Base-by-base conservation (phyloP, 2,113 vertebrate genomes). In the Trematocara marginatum region DNA sequence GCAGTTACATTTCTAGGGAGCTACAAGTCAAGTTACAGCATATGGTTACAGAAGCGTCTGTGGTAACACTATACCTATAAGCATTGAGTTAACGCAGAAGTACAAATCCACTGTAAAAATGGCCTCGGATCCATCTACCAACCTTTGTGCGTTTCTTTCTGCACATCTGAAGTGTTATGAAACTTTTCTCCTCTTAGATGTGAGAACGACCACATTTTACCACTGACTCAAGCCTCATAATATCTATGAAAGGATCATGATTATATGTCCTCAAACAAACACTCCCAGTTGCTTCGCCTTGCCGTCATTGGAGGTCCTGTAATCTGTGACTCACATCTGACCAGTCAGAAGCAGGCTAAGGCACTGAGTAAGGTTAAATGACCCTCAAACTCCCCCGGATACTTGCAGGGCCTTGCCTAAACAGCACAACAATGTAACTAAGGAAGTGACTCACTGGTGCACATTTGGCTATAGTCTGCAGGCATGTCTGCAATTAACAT, bases 361-460 rank as follows among this genome's bases (percentile, higher is more conserved):
- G 40, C 45, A 74, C 49, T 81, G 88, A 83, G 88, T 83, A 87
- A 91, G 2, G 29, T 52, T 3, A 35, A 80, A 16, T 59, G 89
- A 86, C 87, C 87, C 81, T 61, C 26, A 10, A 38, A 15, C 35
- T 49, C 61, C 29, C 40, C 85, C 34, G 23, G 85, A 85, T 81
- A 54, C 83, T 86, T 74, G 79, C 23, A 15, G 18, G 51, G 45
- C 45, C 56, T 86, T 85, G 84, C 78, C 54, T 74, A 78, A 85
- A 86, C 82, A 81, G 40, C 59, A 91, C 45, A 92, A 91, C 84
- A 90, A 35, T 4, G 90, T 92, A 79, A 83, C 89, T 84, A 89
- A 78, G 83, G 93, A 92, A 94, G 92, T 94, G 95, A 94, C n/a
- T 95, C 92, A 95, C 83, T 51, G 66, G 47, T 51, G 66, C 16